A percentile compares a stretch with the other conserved stretches of the same genome.
phyloP scores from a whole-genome alignment of 2,888 invertebrate species.

The Brassicogethes aeneus region DNA sequence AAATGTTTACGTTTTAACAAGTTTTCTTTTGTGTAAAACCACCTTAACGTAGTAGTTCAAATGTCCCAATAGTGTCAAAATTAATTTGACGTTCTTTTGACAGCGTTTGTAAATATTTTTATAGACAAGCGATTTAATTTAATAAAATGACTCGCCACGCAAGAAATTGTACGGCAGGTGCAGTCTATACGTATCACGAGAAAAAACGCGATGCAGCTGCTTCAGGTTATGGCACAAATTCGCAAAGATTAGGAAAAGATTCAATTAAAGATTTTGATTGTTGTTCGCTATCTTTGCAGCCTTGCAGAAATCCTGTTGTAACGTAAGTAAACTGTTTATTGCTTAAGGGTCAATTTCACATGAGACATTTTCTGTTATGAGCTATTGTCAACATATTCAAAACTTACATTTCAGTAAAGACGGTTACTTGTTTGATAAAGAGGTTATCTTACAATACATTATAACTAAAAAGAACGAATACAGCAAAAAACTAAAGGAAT shows the following conservation, averaged over 20 bases:
- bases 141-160: constrained; percentile 85
- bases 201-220: constrained; percentile 91
- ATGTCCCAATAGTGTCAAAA: neutral
- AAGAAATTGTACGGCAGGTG: constrained; percentile 95
- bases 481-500: constrained; percentile 82
- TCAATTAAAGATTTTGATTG: constrained; percentile 95
- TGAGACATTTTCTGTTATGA: too few relatives aligned
- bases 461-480: constrained; percentile 90
- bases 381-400: too few relatives aligned
- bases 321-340: constrained; percentile 47
- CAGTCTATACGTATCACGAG: constrained; percentile 97
- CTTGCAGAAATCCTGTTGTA: constrained; percentile 87
- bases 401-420: constrained; percentile 50
- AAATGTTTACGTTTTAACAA: neutral
- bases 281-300: constrained; percentile 93
- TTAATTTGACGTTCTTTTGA: neutral
- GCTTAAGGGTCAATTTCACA: neutral
- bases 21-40: too few relatives aligned
- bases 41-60: neutral
- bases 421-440: constrained; percentile 93
- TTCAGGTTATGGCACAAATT: constrained; percentile 87
- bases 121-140: constrained; percentile 2
- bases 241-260: constrained; percentile 85
- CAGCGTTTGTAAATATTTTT: neutral
- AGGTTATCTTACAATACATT: constrained; percentile 91